Evolutionary conservation across 2,113 vertebrate genomes (phyloP).

Genomic region (Hyperopisus bebe): DNA sequence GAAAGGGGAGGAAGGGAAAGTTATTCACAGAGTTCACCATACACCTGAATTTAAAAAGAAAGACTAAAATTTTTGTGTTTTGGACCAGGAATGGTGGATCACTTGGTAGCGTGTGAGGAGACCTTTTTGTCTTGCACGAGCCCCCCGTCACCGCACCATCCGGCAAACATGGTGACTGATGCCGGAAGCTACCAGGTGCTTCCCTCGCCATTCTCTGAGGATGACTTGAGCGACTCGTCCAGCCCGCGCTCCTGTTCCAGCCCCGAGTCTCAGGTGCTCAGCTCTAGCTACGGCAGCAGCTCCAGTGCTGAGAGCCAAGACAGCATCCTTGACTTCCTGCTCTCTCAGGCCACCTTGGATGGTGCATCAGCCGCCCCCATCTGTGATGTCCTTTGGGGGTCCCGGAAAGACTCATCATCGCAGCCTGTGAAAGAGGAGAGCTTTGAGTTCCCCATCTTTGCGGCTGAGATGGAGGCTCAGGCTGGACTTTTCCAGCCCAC

Average conservation of each 20-base stretch:
- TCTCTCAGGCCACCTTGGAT: slow-evolving; percentile 76
- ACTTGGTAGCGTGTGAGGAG: slow-evolving; percentile 80
- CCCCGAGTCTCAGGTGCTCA: slow-evolving; percentile 66
- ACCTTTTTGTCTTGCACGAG: slow-evolving; percentile 69
- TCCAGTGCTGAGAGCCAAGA: slow-evolving; percentile 74
- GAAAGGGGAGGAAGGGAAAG: slow-evolving; percentile 35
- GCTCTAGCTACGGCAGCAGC: slow-evolving; percentile 71
- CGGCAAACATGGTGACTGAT: slow-evolving; percentile 70
- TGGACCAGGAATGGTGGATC: slow-evolving; percentile 91
- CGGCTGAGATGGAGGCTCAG: slow-evolving; percentile 72
- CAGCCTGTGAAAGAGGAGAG: slow-evolving; percentile 73
- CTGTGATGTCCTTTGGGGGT: slow-evolving; percentile 72
- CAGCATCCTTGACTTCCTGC: slow-evolving; percentile 82
- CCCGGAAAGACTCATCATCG: slow-evolving; percentile 58
- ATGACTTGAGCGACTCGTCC: slow-evolving; percentile 83
- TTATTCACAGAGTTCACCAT: neutral
- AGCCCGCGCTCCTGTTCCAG: slow-evolving; percentile 82
- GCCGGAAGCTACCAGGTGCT: slow-evolving; percentile 70
- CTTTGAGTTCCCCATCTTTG: slow-evolving; percentile 77
- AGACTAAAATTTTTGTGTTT: neutral
- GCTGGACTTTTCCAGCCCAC: slow-evolving; percentile 89
- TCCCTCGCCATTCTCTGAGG: slow-evolving; percentile 81
- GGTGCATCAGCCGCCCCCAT: slow-evolving; percentile 38
- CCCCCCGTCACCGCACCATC: slow-evolving; percentile 58
- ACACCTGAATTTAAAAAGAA: neutral